These are phyloP conservation scores for Xylota sylvarum DNA, from an alignment of 2,888 invertebrate genomes.

Conservation along the genomic window DNA sequence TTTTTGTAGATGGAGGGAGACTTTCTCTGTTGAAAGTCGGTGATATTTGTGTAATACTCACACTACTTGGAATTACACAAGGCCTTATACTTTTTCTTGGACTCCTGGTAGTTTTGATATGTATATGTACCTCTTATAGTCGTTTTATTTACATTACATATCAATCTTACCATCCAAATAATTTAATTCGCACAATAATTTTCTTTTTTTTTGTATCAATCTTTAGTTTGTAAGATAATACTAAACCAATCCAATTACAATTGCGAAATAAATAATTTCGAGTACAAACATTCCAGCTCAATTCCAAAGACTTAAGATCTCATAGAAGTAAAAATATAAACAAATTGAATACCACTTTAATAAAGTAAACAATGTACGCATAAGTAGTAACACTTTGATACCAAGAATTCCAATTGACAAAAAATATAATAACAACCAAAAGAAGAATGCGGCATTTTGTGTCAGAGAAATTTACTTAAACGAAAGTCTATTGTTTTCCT, in stretches of 20 bases:
- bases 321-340: not conserved
- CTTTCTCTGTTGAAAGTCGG: not conserved
- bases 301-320: not conserved
- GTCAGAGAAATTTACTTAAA: constrained; percentile 63
- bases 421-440: constrained; percentile 11
- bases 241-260: not conserved
- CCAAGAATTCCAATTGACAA: constrained; percentile 14
- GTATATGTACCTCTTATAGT: too few relatives aligned
- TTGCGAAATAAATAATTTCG: not conserved
- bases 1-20: not conserved
- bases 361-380: not conserved
- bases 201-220: too few relatives aligned
- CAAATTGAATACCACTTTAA: not conserved
- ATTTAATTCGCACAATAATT: too few relatives aligned
- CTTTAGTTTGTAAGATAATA: too few relatives aligned
- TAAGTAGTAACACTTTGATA: not conserved
- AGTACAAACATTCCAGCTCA: not conserved
- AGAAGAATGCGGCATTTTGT: constrained; percentile 31
- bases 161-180: too few relatives aligned
- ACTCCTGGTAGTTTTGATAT: too few relatives aligned
- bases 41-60: too few relatives aligned
- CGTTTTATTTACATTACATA: too few relatives aligned
- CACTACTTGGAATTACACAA: too few relatives aligned
- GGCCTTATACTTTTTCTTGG: too few relatives aligned
- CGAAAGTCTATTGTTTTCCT: constrained; percentile 57